Base-by-base conservation (phyloP, 2,113 vertebrate species). In the Phaethornis superciliosus region DNA sequence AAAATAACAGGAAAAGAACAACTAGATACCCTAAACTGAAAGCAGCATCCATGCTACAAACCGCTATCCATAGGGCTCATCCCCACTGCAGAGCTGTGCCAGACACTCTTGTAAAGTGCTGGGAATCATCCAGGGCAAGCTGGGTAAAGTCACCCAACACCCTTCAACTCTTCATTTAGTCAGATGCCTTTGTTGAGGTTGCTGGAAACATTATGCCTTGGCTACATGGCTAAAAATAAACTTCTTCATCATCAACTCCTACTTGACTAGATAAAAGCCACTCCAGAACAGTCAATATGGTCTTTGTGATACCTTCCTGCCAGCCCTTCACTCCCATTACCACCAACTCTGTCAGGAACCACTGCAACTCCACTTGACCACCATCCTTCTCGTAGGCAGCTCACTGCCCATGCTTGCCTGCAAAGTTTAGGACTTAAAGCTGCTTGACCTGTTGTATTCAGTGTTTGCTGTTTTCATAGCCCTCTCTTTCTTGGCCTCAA, bases 181-280 rank as follows among this genome's bases (percentile, higher is more conserved):
- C 27, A 47, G 49, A 54, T 79, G 74, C 16, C n/a, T 85, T 85
- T 94, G 58, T 62, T 85, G 49, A 76, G 74, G 46, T 68, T 88
- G 46, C 68, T 93, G 77, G 62, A 81, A 95, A 71, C 19, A 46
- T 33, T 35, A 55, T 40, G 35, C n/a, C 56, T 33, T 30, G 76
- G 64, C 42, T 78, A 74, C 51, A 46, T 10, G 10, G 78, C 64
- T 94, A 88, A 95, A 96, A 96, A 96, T 87, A 93, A 79, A 88
- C 33, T 9, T 47, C 81, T 68, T 89, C 70, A 65, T 88, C 58
- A 49, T 15, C 27, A 60, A 8, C 37, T 89, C 20, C 32, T n/a
- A 30, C 17, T 15, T 79, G 30, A 44, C 35, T 62, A 32, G 58
- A 70, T 55, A 84, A 84, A 71, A 92, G n/a, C 0, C 33, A 71